A percentile compares a stretch with the other conserved stretches of the same genome.
Evolutionary conservation across 2,888 invertebrate genomes (phyloP).

Genomic region (Drosophila emarginata): DNA sequence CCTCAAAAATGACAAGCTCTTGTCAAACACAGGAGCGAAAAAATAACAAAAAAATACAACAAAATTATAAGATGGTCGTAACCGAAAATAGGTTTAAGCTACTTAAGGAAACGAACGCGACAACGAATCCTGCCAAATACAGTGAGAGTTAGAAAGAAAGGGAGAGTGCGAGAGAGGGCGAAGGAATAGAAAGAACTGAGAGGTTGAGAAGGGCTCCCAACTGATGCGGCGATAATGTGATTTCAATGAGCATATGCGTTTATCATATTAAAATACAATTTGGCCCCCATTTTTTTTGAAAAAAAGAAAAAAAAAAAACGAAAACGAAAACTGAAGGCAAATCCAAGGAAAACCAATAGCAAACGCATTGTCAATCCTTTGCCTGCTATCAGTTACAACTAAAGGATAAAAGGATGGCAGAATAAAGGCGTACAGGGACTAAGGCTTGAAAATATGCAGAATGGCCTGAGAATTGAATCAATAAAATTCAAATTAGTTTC

Average conservation of each 20-base stretch:
- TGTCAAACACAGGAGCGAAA: not conserved
- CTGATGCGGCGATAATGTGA: constrained; percentile 53
- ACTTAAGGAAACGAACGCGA: constrained; percentile 25
- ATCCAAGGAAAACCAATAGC: constrained; percentile 22
- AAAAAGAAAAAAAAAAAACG: not conserved
- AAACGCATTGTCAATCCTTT: constrained; percentile 56
- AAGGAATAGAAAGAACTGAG: not conserved
- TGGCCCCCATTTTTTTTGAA: constrained; percentile 31
- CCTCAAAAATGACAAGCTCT: constrained; percentile 8
- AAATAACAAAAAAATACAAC: not conserved
- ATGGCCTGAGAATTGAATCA: constrained; percentile 60
- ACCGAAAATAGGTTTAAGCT: constrained; percentile 38
- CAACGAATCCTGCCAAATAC: not conserved
- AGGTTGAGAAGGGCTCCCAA: constrained; percentile 13
- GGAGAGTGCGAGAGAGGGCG: not conserved
- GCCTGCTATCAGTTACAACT: not conserved
- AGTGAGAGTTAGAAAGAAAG: not conserved
- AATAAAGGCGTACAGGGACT: not conserved
- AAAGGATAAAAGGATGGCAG: not conserved
- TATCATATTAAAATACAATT: constrained; percentile 72
- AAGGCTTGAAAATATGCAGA: constrained; percentile 14
- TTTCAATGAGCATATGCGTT: constrained; percentile 64
- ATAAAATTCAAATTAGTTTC: constrained; percentile 80
- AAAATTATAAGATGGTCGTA: not conserved
- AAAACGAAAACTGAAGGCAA: constrained; percentile 13